Evolutionary conservation across 2,113 vertebrate genomes (phyloP).

Genomic region (Cyprinodon variegatus): DNA sequence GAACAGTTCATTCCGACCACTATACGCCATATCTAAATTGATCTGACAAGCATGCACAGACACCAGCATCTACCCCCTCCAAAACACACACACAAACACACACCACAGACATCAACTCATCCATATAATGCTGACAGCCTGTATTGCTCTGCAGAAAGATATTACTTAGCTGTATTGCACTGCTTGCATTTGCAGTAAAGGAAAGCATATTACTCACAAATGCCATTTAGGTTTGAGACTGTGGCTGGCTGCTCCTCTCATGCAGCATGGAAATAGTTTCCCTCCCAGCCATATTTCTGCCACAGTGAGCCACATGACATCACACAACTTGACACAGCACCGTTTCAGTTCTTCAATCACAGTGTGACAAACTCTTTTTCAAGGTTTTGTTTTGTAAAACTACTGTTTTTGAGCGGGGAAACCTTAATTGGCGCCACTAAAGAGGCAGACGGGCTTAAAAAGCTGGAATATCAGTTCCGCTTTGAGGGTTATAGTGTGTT

Average conservation of each 20-base stretch:
- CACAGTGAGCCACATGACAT: constrained; percentile 20
- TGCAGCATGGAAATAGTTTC: constrained; percentile 45
- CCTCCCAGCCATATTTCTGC: constrained; percentile 6
- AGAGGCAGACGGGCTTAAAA: constrained; percentile 4
- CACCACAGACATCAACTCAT: constrained; percentile 62
- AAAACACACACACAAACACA: constrained; percentile 13
- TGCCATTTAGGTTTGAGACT: constrained; percentile 58
- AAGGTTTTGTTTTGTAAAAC: constrained; percentile 22
- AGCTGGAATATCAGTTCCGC: neutral
- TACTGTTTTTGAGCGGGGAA: constrained; percentile 12
- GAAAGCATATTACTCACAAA: constrained; percentile 73
- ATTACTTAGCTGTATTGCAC: constrained; percentile 76
- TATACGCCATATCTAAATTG: constrained; percentile 64
- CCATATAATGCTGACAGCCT: constrained; percentile 68
- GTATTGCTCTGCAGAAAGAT: constrained; percentile 70
- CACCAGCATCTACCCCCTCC: neutral
- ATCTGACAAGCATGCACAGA: constrained; percentile 44
- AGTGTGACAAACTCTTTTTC: constrained; percentile 30
- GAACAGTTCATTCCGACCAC: constrained; percentile 47
- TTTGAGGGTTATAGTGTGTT: constrained; percentile 34
- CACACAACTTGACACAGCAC: constrained; percentile 21
- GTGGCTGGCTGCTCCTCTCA: constrained; percentile 47
- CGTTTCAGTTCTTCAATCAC: constrained; percentile 15
- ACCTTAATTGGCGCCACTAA: constrained; percentile 5
- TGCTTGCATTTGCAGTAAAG: constrained; percentile 72